These are phyloP conservation scores for Pammene aurita DNA, from an alignment of 2,888 invertebrate species.

Conservation along the genomic window DNA sequence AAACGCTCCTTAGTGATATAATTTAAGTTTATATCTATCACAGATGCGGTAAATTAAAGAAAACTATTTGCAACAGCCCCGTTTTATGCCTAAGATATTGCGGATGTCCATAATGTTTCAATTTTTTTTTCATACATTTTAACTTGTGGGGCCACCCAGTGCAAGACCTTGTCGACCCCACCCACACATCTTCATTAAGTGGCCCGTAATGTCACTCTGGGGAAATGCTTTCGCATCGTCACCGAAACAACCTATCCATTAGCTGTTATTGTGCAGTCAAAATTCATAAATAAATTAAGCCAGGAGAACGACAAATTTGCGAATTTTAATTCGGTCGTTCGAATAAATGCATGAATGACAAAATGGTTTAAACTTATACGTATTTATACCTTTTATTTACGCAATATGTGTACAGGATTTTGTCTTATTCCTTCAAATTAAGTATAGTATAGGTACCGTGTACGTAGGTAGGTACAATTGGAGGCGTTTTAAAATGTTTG, in stretches of 20 bases:
- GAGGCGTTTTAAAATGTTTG: no score
- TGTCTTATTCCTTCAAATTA: no score
- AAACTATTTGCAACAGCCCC: no score
- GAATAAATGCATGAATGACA: slow-evolving; percentile 5
- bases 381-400: not conserved
- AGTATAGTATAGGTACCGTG: no score
- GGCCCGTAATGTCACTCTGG: slow-evolving; percentile 63
- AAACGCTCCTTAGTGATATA: no score
- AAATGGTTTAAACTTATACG: no score
- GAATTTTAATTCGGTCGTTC: slow-evolving; percentile 16
- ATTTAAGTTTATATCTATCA: no score
- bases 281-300: slow-evolving; percentile 31
- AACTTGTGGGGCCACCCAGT: slow-evolving; percentile 44
- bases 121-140: not conserved
- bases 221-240: slow-evolving; percentile 55
- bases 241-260: slow-evolving; percentile 47
- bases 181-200: slow-evolving; percentile 73
- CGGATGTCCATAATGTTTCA: no score
- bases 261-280: slow-evolving; percentile 37
- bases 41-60: no score
- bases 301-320: slow-evolving; percentile 18
- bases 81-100: no score
- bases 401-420: not conserved
- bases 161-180: slow-evolving; percentile 57
- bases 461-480: no score